Base-by-base conservation (phyloP, 2,113 vertebrate genomes). In the Atrichornis clamosus region DNA sequence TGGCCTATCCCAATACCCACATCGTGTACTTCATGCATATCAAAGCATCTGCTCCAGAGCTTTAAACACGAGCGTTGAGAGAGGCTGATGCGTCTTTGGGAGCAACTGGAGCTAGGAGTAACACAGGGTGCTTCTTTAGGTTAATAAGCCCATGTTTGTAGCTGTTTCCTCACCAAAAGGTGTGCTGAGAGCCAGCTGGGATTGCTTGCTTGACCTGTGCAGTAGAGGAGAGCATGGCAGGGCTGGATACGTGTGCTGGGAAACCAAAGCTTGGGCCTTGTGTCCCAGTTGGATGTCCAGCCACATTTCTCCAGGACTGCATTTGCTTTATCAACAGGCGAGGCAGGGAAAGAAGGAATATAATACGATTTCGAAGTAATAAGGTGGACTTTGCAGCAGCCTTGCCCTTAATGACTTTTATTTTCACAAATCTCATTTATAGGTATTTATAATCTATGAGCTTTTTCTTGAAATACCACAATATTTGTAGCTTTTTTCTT, bases 381-480 rank as follows among this genome's bases (percentile, higher is more conserved):
- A 59, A 89, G 60, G 56, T 59, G 74, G 67, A 82, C 53, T 96
- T 87, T 37, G 60, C 44, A 84, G 75, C 72, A 85, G 47, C 50
- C 41, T 30, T 81, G 30, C 56, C 47, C 59, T 83, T 90, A 90
- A 87, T 77, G 46, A 72, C 52, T 95, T 94, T 62, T 83, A 49
- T 95, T 96, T 41, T 78, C 69, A 70, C 41, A 83, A 59, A 56
- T 6, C 20, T 78, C 37, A 9, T 81, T 94, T 90, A 33, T 59
- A 59, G 65, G 28, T 96, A 76, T 39, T 93, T 91, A 44, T 4
- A 87, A 35, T 89, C 75, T 14, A n/a, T 92, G 72, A 94, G 86
- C n/a, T 85, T 95, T 93, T 91, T 78, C 88, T 94, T 88, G 59
- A 87, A 93, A 91, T 93, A 93, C 46, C 55, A 91, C 88, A 96